Conservation (phyloP, 2,888 invertebrate species). For the Trisateles emortualis region DNA sequence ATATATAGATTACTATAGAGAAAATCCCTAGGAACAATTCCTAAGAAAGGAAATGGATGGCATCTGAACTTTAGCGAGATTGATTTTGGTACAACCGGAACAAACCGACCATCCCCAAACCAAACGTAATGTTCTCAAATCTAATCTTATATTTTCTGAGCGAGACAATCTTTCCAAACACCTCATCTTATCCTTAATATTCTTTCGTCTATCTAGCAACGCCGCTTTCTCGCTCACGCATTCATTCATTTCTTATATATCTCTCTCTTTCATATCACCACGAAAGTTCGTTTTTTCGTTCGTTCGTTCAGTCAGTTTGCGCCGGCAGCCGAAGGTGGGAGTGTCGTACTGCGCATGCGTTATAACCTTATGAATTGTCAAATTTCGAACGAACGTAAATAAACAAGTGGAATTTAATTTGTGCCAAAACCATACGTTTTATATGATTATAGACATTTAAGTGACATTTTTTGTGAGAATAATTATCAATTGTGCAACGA, state of each 20-base stretch:
- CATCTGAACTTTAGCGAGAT: slow-evolving; percentile 12
- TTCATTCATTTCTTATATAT: slow-evolving; percentile 22
- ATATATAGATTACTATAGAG: neutral
- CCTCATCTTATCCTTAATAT: slow-evolving; percentile 33
- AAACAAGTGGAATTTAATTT: slow-evolving; percentile 74
- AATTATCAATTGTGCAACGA: slow-evolving; percentile 63
- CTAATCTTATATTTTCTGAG: slow-evolving; percentile 33
- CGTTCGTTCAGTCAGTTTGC: slow-evolving; percentile 66
- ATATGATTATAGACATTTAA: slow-evolving; percentile 35
- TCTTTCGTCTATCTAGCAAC: slow-evolving; percentile 36
- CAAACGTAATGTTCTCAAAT: slow-evolving; percentile 22
- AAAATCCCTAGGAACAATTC: neutral
- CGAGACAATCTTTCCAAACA: slow-evolving; percentile 29
- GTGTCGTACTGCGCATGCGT: slow-evolving; percentile 74
- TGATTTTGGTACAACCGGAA: slow-evolving; percentile 23
- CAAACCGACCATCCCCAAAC: slow-evolving; percentile 17
- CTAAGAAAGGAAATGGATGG: neutral
- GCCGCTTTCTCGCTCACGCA: slow-evolving; percentile 34
- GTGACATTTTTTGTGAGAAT: slow-evolving; percentile 54
- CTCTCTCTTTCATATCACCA: slow-evolving; percentile 22
- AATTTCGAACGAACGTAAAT: slow-evolving; percentile 76
- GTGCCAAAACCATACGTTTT: slow-evolving; percentile 56
- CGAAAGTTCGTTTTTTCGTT: slow-evolving; percentile 46
- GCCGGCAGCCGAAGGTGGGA: slow-evolving; percentile 61
- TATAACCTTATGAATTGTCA: slow-evolving; percentile 64